phyloP scores from a whole-genome alignment of 2,113 vertebrate genomes.

The Nothobranchius kuhntae region DNA sequence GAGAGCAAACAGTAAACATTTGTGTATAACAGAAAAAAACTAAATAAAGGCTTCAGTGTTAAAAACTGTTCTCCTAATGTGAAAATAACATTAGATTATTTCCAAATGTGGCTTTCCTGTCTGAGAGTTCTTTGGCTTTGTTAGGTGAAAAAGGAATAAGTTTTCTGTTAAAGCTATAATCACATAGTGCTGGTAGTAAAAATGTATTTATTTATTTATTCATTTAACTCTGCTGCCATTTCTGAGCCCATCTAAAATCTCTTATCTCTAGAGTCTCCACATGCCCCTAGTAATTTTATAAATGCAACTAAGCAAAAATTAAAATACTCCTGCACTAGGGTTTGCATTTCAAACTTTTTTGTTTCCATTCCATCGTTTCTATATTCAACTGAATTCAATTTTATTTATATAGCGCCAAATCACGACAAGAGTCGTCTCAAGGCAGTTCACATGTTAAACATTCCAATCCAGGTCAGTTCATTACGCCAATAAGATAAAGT shows the following conservation, averaged over 20 bases:
- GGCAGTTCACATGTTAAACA: too few species aligned
- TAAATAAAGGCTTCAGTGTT: background rate
- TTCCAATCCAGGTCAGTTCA: too few species aligned
- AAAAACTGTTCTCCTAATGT: constrained; percentile 1
- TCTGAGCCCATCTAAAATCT: background rate
- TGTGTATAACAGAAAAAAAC: constrained; percentile 2
- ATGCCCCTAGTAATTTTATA: background rate
- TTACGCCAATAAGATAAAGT: too few species aligned
- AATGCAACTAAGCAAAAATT: background rate
- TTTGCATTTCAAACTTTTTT: too few species aligned
- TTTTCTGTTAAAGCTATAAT: too few species aligned
- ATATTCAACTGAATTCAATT: too few species aligned
- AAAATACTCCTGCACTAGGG: too few species aligned
- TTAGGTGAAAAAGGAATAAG: background rate
- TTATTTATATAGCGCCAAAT: too few species aligned
- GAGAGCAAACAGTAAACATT: constrained; percentile 24
- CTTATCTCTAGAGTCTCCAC: background rate
- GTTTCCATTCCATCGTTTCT: too few species aligned
- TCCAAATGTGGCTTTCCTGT: background rate
- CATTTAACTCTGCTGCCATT: background rate
- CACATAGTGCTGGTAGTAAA: too few species aligned
- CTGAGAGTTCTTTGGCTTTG: constrained; percentile 14
- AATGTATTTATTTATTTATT: background rate
- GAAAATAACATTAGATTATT: constrained; percentile 19
- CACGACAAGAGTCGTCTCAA: too few species aligned